Evolutionary conservation across 2,888 invertebrate species (phyloP), one percentile per base, ranked within the genome.

Genomic region (Melanotus villosus): DNA sequence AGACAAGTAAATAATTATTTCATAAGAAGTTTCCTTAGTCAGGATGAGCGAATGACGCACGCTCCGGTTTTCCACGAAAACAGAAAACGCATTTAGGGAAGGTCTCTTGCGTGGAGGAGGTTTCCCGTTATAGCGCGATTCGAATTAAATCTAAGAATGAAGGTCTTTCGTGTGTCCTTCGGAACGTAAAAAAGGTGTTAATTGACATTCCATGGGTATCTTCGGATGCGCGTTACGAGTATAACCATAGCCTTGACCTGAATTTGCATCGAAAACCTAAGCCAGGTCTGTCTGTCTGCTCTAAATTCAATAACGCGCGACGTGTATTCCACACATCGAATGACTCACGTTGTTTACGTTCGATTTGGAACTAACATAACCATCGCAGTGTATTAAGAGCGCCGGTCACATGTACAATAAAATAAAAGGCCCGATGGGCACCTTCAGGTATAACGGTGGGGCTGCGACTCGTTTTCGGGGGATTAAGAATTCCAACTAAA

Each of bases 261-360:
- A 58, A 57, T 65, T 58, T 50, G 21, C 16, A 32, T n/a, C n/a
- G n/a, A n/a, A n/a, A n/a, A n/a, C n/a, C n/a, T 26, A 65, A 65
- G 38, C 14, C 26, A 26, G n/a, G 65, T 47, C 58, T 21, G 47
- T 65, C 47, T 14, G 58, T 58, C 58, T 58, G 43, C 21, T 65
- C 21, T 9, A 47, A 38, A 32, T 34, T 26, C 9, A 26, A 36
- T 23, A 52, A 45, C 41, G 43, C 58, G 41, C 16, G 26, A 58
- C 41, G 41, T 43, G 19, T 41, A 41, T 58, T 58, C 58, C 58
- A 23, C 52, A 64, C 36, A 18, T 47, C 30, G 14, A 19, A 41
- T 64, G 63, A 64, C 23, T 64, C 52, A 64, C 54, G 62, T 16
- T 63, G 63, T 64, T 54, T 64, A 19, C 63, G 54, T 62, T 62